A percentile compares a stretch with the other conserved stretches of the same genome.
phyloP scores from a whole-genome alignment of 2,888 invertebrate genomes.

The Philhelius pedissequus region DNA sequence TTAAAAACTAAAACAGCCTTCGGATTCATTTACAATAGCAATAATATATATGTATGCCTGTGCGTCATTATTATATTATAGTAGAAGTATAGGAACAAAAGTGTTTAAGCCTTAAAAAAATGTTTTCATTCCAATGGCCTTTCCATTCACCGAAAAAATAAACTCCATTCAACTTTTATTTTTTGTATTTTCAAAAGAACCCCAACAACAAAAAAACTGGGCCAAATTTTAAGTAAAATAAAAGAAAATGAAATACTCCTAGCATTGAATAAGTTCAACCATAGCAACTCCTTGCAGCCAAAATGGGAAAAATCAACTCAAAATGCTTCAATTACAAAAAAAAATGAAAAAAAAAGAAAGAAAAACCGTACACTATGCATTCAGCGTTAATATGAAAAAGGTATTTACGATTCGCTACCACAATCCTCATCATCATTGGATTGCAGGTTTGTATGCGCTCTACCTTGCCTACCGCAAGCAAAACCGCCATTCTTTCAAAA shows the following conservation, averaged over 20 bases:
- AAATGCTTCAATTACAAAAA: conserved; percentile 65
- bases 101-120: conserved; percentile 1
- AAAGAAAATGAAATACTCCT: not conserved
- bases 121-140: conserved; percentile 10
- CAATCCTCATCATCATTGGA: conserved; percentile 46
- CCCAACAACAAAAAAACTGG: conserved; percentile 18
- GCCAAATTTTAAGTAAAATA: conserved; percentile 38
- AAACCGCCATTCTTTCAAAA: conserved; percentile 54
- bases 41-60: not conserved
- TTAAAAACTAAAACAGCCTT: not conserved
- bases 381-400: conserved; percentile 52
- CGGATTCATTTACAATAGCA: not conserved
- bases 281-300: conserved; percentile 43
- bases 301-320: conserved; percentile 59
- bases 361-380: conserved; percentile 40
- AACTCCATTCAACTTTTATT: not conserved
- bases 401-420: conserved; percentile 51
- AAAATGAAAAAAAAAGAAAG: conserved; percentile 30
- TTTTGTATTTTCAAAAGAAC: conserved; percentile 1
- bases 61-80: not conserved
- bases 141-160: not conserved
- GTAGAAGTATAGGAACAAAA: not conserved
- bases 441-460: conserved; percentile 68
- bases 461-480: conserved; percentile 64
- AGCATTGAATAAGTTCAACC: no score